Conservation (phyloP, 2,888 invertebrate species). For the Tachina grossa region DNA sequence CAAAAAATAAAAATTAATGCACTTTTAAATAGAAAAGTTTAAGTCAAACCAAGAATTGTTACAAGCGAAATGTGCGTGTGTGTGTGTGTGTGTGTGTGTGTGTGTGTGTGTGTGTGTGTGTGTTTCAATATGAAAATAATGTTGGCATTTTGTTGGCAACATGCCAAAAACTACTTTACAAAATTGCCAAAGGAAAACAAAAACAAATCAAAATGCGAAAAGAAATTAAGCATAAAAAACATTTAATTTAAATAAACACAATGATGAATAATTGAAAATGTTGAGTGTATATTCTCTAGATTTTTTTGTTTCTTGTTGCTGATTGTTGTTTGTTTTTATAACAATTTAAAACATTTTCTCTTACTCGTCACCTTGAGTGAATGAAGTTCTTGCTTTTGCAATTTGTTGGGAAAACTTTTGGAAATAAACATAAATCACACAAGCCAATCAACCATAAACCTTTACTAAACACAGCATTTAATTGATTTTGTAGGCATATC, state of each 20-base stretch:
- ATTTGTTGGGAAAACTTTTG: conserved; percentile 1
- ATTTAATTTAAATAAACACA: conserved; percentile 47
- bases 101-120: conserved; percentile 9
- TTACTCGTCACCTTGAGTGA: neutral
- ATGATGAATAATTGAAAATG: conserved; percentile 65
- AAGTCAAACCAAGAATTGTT: conserved; percentile 2
- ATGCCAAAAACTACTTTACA: conserved; percentile 62
- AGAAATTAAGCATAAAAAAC: conserved; percentile 8
- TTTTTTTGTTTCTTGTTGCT: neutral
- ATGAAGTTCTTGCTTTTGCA: conserved; percentile 6
- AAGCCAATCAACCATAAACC: neutral
- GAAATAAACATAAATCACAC: neutral
- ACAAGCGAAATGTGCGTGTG: neutral
- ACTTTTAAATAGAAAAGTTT: conserved; percentile 22
- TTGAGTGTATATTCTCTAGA: conserved; percentile 14
- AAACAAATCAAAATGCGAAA: conserved; percentile 34
- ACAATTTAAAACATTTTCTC: conserved; percentile 30
- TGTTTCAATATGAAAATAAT: conserved; percentile 43
- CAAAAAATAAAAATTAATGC: neutral
- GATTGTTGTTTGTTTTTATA: conserved; percentile 5
- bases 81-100: conserved; percentile 6
- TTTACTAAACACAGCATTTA: neutral
- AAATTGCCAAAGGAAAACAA: conserved; percentile 52
- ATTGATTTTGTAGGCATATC: neutral
- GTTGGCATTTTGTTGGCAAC: conserved; percentile 56